Evolutionary conservation across 2,113 vertebrate genomes (phyloP), one percentile per base, ranked within the genome.

Genomic region (Urocolius indicus): DNA sequence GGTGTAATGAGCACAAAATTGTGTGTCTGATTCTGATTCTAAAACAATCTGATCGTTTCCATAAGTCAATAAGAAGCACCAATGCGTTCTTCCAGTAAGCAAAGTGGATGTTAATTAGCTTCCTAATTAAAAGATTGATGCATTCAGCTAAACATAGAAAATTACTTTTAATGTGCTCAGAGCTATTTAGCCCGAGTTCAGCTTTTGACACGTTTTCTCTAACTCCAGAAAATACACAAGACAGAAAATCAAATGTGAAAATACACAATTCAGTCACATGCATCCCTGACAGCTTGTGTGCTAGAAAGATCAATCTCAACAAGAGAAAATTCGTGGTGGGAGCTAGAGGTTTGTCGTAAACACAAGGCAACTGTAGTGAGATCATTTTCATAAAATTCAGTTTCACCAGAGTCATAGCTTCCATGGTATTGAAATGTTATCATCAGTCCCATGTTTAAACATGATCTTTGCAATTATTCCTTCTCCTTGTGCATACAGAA

Each of bases 221-320:
- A 48, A 34, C 26, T 96, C 10, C 45, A 91, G 43, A 67, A 87
- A 68, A 76, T 5, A 69, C 2, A 23, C 55, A 49, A 26, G 9
- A 29, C 0, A 69, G 45, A 78, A 91, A 90, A 49, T 3, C 16
- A 29, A 57, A 45, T 1, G 7, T 34, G 45, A 72, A 65, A 76
- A 21, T 11, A 69, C 18, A 36, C 16, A 62, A 7, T n/a, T 43
- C 36, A 71, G 46, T 6, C 62, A 36, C 51, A 66, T 0, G 16
- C 27, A 48, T 10, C 21, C 30, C 61, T 55, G n/a, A 49, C 51
- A 74, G n/a, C 24, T 32, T 43, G 5, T 0, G 0, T 36, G 26
- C 52, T 41, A 29, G 10, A 45, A 45, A 24, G 27, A 62, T 20
- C 19, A 24, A 19, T 22, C 36, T 73, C 58, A 34, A 27, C 16